Conservation (phyloP, 2,797 vertebrate species). For the Sarcophilus harrisii region DNA sequence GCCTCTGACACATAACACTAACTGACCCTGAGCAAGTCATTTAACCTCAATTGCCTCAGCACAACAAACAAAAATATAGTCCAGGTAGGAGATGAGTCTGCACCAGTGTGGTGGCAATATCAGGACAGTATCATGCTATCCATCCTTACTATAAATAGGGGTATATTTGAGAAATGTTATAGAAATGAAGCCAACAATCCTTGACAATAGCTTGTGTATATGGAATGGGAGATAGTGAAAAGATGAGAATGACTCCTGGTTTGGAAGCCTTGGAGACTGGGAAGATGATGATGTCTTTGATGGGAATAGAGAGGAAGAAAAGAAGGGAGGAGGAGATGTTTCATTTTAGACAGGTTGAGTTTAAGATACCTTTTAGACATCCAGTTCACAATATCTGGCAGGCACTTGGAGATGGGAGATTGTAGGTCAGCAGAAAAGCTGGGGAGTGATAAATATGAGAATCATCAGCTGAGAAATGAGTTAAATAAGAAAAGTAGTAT, state of each 20-base stretch:
- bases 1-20: too few species aligned
- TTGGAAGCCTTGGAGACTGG: background rate
- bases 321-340: background rate
- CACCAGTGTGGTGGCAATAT: background rate
- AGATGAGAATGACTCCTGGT: background rate
- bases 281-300: background rate
- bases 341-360: background rate
- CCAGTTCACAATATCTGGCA: background rate
- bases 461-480: background rate
- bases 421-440: background rate
- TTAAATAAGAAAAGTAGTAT: background rate
- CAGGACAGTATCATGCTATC: background rate
- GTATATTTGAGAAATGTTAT: background rate
- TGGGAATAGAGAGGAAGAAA: background rate
- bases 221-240: background rate
- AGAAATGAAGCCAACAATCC: background rate
- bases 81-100: background rate
- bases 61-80: background rate
- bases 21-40: too few species aligned
- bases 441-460: background rate
- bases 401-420: background rate
- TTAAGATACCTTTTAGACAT: background rate
- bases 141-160: background rate
- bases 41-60: too few species aligned
- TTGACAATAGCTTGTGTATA: background rate